phyloP scores from a whole-genome alignment of 1,140 invertebrate genomes.

The Eufriesea mexicana region DNA sequence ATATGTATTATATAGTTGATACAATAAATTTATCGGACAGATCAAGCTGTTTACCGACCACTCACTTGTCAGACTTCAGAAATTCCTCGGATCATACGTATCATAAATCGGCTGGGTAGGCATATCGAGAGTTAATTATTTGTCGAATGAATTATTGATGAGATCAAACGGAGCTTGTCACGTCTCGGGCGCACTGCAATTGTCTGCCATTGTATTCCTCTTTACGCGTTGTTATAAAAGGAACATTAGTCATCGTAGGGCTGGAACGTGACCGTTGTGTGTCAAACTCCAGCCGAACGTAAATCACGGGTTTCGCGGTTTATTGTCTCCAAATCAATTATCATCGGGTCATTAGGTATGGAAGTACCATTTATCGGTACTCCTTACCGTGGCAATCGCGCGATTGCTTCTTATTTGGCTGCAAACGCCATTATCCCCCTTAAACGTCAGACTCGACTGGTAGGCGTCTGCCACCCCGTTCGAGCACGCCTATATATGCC shows the following conservation, averaged over 20 bases:
- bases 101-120: not conserved
- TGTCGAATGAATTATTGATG: slow-evolving; percentile 20
- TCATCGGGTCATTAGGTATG: not conserved
- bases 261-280: not conserved
- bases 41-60: not conserved
- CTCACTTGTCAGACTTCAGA: not conserved
- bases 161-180: not conserved
- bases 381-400: not conserved
- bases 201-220: slow-evolving; percentile 16
- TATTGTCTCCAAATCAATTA: not conserved
- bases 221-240: not conserved
- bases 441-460: not conserved
- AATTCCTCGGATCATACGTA: not conserved
- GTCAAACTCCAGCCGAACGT: not conserved
- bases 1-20: too few relatives aligned
- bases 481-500: not conserved
- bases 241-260: slow-evolving; percentile 12
- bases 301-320: slow-evolving; percentile 1
- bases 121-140: not conserved
- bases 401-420: not conserved
- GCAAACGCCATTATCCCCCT: not conserved
- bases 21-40: too few relatives aligned
- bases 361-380: not conserved
- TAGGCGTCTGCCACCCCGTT: not conserved
- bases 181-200: not conserved